These are phyloP conservation scores for Andricus quercusramuli DNA, from an alignment of 2,888 invertebrate genomes.

Conservation along the genomic window DNA sequence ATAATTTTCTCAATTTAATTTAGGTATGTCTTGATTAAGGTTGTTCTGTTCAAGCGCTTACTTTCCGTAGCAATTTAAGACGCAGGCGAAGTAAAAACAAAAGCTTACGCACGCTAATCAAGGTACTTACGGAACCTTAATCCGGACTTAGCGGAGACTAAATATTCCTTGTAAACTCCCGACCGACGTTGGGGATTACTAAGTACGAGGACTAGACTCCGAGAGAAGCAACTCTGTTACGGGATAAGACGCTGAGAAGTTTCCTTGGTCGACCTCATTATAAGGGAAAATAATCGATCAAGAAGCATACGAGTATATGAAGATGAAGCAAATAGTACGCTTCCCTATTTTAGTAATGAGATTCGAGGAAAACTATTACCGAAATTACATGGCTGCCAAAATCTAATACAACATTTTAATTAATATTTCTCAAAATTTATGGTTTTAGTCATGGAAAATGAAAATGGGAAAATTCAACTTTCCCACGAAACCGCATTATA, in stretches of 20 bases:
- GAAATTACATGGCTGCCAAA: neutral
- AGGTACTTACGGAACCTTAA: slow-evolving; percentile 74
- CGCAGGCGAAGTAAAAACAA: slow-evolving; percentile 57
- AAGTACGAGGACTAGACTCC: slow-evolving; percentile 63
- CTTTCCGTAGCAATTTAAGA: slow-evolving; percentile 17
- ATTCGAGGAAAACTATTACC: neutral
- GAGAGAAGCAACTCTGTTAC: slow-evolving; percentile 63
- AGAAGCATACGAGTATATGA: neutral
- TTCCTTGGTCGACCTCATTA: slow-evolving; percentile 51
- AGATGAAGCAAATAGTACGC: neutral
- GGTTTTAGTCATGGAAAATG: too few species aligned
- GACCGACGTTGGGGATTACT: slow-evolving; percentile 73
- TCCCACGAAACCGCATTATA: too few species aligned
- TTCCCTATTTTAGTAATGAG: neutral
- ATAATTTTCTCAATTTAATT: neutral
- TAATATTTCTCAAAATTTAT: neutral
- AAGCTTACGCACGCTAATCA: slow-evolving; percentile 74
- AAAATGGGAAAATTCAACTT: too few species aligned
- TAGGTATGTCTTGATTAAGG: slow-evolving; percentile 4
- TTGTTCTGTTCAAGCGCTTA: slow-evolving; percentile 17
- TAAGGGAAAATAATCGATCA: slow-evolving; percentile 27
- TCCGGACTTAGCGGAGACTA: slow-evolving; percentile 76
- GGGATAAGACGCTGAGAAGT: slow-evolving; percentile 65
- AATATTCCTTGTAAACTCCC: slow-evolving; percentile 78
- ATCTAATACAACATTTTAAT: neutral